Conservation (phyloP, 2,888 invertebrate genomes). For the Ephialtes manifestator region DNA sequence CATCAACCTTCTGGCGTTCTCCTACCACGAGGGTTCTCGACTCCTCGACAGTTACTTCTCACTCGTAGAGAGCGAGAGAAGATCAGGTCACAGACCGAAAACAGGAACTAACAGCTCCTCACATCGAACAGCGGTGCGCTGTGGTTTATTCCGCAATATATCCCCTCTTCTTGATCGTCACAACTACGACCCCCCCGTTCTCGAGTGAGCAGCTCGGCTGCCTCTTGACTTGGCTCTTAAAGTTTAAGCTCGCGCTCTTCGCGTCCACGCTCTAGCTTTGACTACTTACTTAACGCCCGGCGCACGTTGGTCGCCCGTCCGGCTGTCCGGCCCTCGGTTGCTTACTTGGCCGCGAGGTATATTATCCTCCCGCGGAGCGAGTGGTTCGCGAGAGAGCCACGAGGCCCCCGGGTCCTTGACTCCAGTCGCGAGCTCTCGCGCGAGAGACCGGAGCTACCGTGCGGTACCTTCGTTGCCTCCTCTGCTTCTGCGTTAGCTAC, state of each 20-base stretch:
- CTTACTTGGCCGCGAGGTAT: slow-evolving; percentile 40
- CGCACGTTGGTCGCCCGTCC: slow-evolving; percentile 33
- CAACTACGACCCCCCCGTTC: slow-evolving; percentile 17
- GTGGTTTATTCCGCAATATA: slow-evolving; percentile 66
- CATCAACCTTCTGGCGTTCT: background rate
- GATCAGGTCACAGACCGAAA: slow-evolving; percentile 62
- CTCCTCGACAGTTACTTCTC: slow-evolving; percentile 32
- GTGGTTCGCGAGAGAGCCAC: slow-evolving; percentile 62
- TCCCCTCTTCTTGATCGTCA: slow-evolving; percentile 35
- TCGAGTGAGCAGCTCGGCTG: background rate
- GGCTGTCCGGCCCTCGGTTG: slow-evolving; percentile 14
- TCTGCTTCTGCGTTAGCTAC: slow-evolving; percentile 47
- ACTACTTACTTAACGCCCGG: slow-evolving; percentile 54
- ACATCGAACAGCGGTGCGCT: slow-evolving; percentile 49
- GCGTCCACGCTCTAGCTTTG: slow-evolving; percentile 42
- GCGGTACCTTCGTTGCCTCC: slow-evolving; percentile 61
- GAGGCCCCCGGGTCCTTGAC: slow-evolving; percentile 74
- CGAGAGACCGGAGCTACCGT: slow-evolving; percentile 63
- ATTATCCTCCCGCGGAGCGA: slow-evolving; percentile 37
- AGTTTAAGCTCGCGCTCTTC: slow-evolving; percentile 32
- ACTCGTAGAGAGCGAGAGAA: background rate
- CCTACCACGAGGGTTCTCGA: background rate
- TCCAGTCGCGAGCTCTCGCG: slow-evolving; percentile 61
- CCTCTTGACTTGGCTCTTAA: slow-evolving; percentile 51
- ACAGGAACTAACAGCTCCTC: slow-evolving; percentile 53